Evolutionary conservation across 1,140 invertebrate species (phyloP), one percentile per base, ranked within the genome.

Genomic region (Caerostris extrusa): DNA sequence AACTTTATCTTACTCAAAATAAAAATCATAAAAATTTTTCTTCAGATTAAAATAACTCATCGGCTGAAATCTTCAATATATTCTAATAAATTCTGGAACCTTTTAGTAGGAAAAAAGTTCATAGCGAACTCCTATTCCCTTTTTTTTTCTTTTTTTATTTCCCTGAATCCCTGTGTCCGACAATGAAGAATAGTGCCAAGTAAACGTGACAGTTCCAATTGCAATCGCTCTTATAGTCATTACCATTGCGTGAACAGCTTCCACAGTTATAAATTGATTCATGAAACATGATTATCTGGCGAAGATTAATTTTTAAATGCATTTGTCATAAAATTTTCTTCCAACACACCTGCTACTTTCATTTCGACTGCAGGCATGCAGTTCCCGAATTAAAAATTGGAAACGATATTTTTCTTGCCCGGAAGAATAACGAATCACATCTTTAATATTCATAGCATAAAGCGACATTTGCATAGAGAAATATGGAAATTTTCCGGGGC

Each of bases 161-260:
- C 50, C 34, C 10, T 1, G 12, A 12, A 77, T 77, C 3, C 34
- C 69, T 53, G 69, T 77, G 69, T 77, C 69, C 69, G 34, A 77
- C 69, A 77, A 53, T 77, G 69, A 77, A 77, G 50, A 2, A 77
- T 77, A 14, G 69, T 53, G 69, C 69, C 69, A 53, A 77, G 34
- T 77, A 53, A 77, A 77, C 69, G 69, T 77, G 69, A 53, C 69
- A 53, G 69, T 77, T 77, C 69, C 34, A 10, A 77, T 34, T 34
- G 34, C 69, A 53, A 77, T 77, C 69, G 34, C 69, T 77, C 69
- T 77, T 77, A 50, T 10, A 77, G 69, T 77, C 69, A 77, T 77
- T 77, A 77, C 69, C 69, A 77, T 53, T 77, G 69, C 69, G 69
- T 77, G 69, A 77, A 10, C 69, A 10, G 19, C 50, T 12, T 77